Evolutionary conservation across 2,797 vertebrate genomes (phyloP).

Genomic region (Miichthys miiuy): DNA sequence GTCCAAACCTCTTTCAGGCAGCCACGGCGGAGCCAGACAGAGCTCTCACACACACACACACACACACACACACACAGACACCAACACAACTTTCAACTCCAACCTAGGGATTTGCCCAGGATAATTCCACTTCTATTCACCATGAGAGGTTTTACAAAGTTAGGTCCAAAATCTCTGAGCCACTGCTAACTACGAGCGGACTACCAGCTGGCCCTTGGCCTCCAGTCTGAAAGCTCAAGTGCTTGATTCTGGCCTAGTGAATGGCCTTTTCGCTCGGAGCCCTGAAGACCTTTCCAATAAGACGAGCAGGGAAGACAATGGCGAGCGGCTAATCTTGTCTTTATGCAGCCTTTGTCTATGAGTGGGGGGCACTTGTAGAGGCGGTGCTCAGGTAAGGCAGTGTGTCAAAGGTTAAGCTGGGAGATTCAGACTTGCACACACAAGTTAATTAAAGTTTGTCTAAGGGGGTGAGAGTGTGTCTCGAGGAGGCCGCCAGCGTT

Average conservation of each 20-base stretch:
- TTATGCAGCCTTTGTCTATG: slow-evolving; percentile 72
- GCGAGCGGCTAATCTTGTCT: slow-evolving; percentile 78
- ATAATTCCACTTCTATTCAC: slow-evolving; percentile 83
- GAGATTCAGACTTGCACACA: slow-evolving; percentile 76
- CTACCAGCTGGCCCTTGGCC: slow-evolving; percentile 84
- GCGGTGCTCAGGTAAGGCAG: slow-evolving; percentile 78
- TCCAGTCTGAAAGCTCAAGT: slow-evolving; percentile 74
- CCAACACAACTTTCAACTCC: slow-evolving; percentile 64
- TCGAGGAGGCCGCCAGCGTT: slow-evolving; percentile 61
- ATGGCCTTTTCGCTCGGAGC: slow-evolving; percentile 69
- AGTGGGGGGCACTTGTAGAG: slow-evolving; percentile 68
- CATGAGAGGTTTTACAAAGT: slow-evolving; percentile 82
- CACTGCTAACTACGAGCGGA: slow-evolving; percentile 76
- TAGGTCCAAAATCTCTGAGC: slow-evolving; percentile 79
- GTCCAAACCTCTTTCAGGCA: slow-evolving; percentile 83
- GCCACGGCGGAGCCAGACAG: slow-evolving; percentile 79
- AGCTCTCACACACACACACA: slow-evolving; percentile 45
- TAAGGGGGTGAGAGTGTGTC: slow-evolving; percentile 73
- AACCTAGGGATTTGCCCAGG: slow-evolving; percentile 81
- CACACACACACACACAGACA: slow-evolving; percentile 48
- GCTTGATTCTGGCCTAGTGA: slow-evolving; percentile 71
- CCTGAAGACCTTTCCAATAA: slow-evolving; percentile 75
- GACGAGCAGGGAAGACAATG: slow-evolving; percentile 78
- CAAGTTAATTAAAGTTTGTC: slow-evolving; percentile 85
- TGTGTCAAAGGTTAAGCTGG: slow-evolving; percentile 81